phyloP scores from a whole-genome alignment of 2,797 vertebrate species.

The Myotis planiceps region DNA sequence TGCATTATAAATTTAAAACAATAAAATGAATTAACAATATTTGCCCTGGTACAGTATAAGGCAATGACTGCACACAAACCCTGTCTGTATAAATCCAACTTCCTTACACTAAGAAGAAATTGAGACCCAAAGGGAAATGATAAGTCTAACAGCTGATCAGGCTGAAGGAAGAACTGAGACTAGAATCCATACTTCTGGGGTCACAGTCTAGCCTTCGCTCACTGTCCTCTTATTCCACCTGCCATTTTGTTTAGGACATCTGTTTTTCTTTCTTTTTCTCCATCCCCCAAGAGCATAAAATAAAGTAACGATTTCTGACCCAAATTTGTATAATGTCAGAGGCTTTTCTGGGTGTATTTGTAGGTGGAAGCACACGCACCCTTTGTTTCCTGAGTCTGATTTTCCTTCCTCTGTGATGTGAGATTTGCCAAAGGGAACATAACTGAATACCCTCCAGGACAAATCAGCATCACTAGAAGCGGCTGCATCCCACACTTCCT shows the following conservation, averaged over 20 bases:
- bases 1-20: not conserved
- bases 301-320: not conserved
- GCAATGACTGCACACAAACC: not conserved
- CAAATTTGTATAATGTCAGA: not conserved
- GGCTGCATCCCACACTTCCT: not conserved
- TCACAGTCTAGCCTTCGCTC: not conserved
- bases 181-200: not conserved
- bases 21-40: not conserved
- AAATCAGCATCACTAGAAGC: not conserved
- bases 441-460: not conserved
- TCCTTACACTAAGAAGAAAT: not conserved
- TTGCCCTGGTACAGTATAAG: not conserved
- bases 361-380: not conserved
- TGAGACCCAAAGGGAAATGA: not conserved
- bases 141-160: not conserved
- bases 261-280: not conserved
- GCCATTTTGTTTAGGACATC: not conserved
- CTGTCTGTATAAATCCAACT: not conserved
- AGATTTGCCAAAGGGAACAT: conserved; percentile 39
- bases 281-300: not conserved
- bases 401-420: not conserved
- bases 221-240: not conserved
- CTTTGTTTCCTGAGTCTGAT: not conserved
- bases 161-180: not conserved
- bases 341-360: not conserved